Conservation (phyloP, 2,113 vertebrate genomes). For the Gopherus evgoodei region DNA sequence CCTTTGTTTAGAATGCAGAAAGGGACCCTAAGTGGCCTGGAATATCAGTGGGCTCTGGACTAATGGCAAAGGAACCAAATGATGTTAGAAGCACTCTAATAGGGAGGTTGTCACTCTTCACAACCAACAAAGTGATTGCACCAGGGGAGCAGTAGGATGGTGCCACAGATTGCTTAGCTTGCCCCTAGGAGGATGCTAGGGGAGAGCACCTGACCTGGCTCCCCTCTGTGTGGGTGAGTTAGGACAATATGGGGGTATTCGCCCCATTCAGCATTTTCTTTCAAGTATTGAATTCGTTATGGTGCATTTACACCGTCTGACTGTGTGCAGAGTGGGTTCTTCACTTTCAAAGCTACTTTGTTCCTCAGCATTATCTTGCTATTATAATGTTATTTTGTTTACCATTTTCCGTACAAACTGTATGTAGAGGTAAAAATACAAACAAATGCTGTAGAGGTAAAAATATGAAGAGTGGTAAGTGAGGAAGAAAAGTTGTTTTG, state of each 20-base stretch:
- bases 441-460: neutral
- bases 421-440: neutral
- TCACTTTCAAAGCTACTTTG: neutral
- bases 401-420: neutral
- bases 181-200: neutral
- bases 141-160: neutral
- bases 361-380: neutral
- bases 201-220: neutral
- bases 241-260: neutral
- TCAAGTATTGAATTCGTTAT: neutral
- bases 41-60: neutral
- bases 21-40: neutral
- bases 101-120: neutral
- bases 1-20: neutral
- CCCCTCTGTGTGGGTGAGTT: neutral
- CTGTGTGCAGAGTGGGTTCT: neutral
- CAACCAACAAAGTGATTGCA: neutral
- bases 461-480: neutral
- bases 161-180: neutral
- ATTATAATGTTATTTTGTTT: neutral
- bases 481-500: neutral
- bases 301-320: rapidly evolving
- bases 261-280: neutral
- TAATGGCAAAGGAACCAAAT: neutral
- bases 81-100: neutral